These are phyloP conservation scores for Ailuropoda melanoleuca DNA, from an alignment of 2,113 vertebrate species.

Conservation along the genomic window DNA sequence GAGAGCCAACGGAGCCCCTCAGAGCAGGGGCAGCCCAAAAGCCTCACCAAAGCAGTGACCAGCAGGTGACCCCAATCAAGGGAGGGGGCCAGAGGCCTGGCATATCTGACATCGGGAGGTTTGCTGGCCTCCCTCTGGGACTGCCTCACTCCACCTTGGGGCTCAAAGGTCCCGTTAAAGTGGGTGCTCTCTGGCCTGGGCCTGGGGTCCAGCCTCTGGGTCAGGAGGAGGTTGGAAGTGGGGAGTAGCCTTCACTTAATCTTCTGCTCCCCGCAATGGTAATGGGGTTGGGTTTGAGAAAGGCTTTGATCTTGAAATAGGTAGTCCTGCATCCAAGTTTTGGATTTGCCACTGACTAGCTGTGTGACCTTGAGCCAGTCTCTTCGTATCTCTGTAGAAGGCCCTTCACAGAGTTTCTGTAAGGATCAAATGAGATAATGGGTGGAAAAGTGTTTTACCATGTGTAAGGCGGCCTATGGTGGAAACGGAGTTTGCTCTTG, in stretches of 20 bases:
- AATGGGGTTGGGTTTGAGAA: constrained; percentile 32
- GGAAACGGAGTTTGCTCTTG: neutral
- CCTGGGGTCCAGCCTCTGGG: neutral
- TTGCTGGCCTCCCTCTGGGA: neutral
- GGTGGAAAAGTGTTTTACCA: neutral
- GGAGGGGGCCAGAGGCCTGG: rapidly evolving
- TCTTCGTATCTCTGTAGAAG: neutral
- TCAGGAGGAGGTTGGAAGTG: neutral
- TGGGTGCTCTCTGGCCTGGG: neutral
- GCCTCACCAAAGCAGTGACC: neutral
- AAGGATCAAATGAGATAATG: neutral
- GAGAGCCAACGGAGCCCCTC: neutral
- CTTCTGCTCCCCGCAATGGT: neutral
- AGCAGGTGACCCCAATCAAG: rapidly evolving
- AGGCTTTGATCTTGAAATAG: constrained; percentile 63
- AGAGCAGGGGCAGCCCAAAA: neutral
- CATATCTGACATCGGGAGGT: neutral
- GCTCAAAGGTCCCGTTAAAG: neutral
- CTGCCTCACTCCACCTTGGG: neutral
- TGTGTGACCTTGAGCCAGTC: constrained; percentile 37
- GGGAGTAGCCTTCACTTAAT: neutral
- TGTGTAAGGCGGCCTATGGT: rapidly evolving
- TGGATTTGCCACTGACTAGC: constrained; percentile 65
- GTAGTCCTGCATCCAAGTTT: neutral
- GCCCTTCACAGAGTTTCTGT: neutral